Conservation (phyloP, 2,113 vertebrate genomes). For the Pachycephala philippinensis region DNA sequence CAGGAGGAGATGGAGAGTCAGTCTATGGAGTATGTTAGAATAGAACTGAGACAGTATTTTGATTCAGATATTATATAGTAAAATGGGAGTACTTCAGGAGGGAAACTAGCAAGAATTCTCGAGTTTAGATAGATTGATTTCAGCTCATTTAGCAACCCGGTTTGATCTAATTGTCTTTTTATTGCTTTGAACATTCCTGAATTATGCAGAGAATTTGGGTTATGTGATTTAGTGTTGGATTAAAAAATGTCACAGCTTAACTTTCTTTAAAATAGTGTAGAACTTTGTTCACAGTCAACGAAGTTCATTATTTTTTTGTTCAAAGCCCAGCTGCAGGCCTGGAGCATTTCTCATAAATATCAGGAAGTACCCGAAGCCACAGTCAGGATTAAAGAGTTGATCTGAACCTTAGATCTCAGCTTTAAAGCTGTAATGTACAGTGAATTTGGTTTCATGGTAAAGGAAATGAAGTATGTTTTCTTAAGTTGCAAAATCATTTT, state of each 20-base stretch:
- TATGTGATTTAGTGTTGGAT: background rate
- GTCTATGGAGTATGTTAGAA: background rate
- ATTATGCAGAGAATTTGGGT: slow-evolving; percentile 9
- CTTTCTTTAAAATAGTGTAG: slow-evolving; percentile 2
- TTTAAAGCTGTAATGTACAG: slow-evolving; percentile 63
- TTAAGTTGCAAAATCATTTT: slow-evolving; percentile 54
- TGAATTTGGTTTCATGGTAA: slow-evolving; percentile 60
- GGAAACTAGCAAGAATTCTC: background rate
- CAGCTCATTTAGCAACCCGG: background rate
- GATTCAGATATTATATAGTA: background rate
- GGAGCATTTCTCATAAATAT: slow-evolving; percentile 65
- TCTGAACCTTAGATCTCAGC: slow-evolving; percentile 68
- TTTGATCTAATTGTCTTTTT: background rate
- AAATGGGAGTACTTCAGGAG: background rate
- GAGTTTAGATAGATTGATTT: background rate
- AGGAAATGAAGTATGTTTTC: slow-evolving; percentile 73
- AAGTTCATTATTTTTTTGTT: slow-evolving; percentile 57
- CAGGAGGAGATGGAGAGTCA: background rate
- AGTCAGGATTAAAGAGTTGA: slow-evolving; percentile 69
- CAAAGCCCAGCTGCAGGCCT: slow-evolving; percentile 69
- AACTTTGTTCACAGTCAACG: slow-evolving; percentile 27
- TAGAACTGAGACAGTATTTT: background rate
- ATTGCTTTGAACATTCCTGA: background rate
- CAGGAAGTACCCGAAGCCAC: slow-evolving; percentile 72
- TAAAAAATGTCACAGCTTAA: slow-evolving; percentile 21